Conservation (phyloP, 2,888 invertebrate species). For the Athrips mouffetella region DNA sequence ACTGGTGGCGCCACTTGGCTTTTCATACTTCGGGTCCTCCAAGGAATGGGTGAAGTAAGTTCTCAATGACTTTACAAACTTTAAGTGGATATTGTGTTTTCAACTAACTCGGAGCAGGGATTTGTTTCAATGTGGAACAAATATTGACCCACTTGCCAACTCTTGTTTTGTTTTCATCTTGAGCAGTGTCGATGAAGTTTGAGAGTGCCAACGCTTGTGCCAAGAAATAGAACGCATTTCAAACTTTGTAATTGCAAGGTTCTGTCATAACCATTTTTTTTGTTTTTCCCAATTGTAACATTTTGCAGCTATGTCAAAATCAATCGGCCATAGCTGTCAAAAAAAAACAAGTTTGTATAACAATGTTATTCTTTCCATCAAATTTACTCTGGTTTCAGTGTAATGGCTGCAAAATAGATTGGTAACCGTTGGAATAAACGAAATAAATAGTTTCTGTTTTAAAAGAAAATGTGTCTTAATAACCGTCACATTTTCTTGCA, state of each 20-base stretch:
- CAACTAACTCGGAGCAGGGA: not conserved
- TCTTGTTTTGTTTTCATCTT: constrained; percentile 5
- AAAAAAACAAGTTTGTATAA: too few species aligned
- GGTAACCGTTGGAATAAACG: too few species aligned
- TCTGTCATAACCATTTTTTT: too few species aligned
- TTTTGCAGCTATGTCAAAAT: too few species aligned
- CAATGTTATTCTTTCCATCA: too few species aligned
- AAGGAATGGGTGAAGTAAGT: constrained; percentile 86
- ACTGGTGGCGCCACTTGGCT: constrained; percentile 72
- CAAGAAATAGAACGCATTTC: not conserved
- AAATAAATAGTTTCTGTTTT: too few species aligned
- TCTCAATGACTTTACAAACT: not conserved
- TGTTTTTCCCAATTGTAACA: too few species aligned
- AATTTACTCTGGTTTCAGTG: too few species aligned
- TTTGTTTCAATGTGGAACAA: not conserved
- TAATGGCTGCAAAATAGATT: too few species aligned
- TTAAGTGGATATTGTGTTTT: not conserved
- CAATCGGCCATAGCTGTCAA: too few species aligned
- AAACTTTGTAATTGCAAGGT: not conserved
- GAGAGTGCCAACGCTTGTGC: not conserved
- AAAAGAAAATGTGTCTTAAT: too few species aligned
- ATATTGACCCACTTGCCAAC: constrained; percentile 7
- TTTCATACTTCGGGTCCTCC: constrained; percentile 80
- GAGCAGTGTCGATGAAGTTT: constrained; percentile 7
- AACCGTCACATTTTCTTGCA: too few species aligned